Conservation (phyloP, 1,140 invertebrate genomes). For the Paracyclopina nana region DNA sequence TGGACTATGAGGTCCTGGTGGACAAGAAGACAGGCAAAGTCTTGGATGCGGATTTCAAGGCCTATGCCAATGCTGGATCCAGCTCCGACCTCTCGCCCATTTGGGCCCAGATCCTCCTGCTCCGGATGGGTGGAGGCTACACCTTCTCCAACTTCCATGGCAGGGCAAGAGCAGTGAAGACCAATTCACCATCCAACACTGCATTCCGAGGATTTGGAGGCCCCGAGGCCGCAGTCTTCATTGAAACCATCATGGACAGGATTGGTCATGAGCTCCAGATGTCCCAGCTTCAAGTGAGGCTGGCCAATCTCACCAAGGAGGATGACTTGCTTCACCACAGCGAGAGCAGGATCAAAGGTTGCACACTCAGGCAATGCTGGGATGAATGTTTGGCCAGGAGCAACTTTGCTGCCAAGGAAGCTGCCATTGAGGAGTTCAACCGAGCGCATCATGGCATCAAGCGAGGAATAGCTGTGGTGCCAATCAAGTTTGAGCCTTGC, state of each 20-base stretch:
- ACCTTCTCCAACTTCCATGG: constrained; percentile 22
- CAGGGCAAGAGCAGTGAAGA: constrained; percentile 43
- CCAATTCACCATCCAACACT: constrained; percentile 69
- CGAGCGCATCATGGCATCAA: constrained; percentile 34
- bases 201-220: constrained; percentile 75
- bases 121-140: neutral
- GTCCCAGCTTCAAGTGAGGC: constrained; percentile 24
- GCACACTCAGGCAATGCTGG: constrained; percentile 58
- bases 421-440: constrained; percentile 42
- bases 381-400: constrained; percentile 48
- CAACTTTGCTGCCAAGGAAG: constrained; percentile 39
- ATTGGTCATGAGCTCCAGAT: constrained; percentile 41
- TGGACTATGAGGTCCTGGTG: constrained; percentile 30
- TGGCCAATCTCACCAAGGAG: constrained; percentile 8
- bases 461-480: constrained; percentile 61
- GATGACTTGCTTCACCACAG: constrained; percentile 30
- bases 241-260: constrained; percentile 52
- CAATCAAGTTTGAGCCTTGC: constrained; percentile 71
- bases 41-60: constrained; percentile 22
- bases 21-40: constrained; percentile 25
- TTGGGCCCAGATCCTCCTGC: constrained; percentile 14
- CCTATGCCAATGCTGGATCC: constrained; percentile 28
- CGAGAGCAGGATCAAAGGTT: constrained; percentile 57
- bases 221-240: constrained; percentile 66
- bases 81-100: constrained; percentile 25